A percentile compares a stretch with the other conserved stretches of the same genome.
Conservation (phyloP, 2,797 vertebrate genomes). For the Fundulus diaphanus region DNA sequence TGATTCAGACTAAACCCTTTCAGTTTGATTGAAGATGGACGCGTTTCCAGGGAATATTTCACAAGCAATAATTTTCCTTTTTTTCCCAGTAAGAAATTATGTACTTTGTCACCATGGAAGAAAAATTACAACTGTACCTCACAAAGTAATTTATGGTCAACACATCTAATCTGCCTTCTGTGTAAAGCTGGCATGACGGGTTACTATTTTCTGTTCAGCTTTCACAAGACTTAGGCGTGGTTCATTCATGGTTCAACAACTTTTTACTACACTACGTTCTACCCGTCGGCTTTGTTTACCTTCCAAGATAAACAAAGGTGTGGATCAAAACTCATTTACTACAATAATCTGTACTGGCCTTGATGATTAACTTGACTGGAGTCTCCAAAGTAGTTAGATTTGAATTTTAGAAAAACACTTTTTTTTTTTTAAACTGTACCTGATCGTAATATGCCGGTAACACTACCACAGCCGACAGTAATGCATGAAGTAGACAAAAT, state of each 20-base stretch:
- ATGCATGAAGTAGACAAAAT: no score
- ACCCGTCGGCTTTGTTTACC: conserved; percentile 50
- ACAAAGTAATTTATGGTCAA: conserved; percentile 32
- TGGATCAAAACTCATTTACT: conserved; percentile 29
- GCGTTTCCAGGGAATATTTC: conserved; percentile 14
- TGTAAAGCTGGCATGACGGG: conserved; percentile 15
- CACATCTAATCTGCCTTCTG: conserved; percentile 33
- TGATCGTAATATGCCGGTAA: no score
- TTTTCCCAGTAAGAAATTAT: conserved; percentile 26
- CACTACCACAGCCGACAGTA: no score
- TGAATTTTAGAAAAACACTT: no score
- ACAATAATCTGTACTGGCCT: conserved; percentile 1
- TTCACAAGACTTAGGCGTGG: conserved; percentile 51
- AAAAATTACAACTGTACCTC: conserved; percentile 1
- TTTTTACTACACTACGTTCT: conserved; percentile 32
- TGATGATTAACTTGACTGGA: conserved; percentile 19
- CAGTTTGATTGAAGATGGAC: conserved; percentile 21
- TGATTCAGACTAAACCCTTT: conserved; percentile 19
- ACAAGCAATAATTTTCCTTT: not conserved
- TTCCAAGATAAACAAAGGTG: conserved; percentile 51
- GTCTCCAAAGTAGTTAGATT: not conserved
- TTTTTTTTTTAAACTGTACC: no score
- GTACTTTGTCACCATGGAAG: conserved; percentile 27
- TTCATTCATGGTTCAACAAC: conserved; percentile 51
- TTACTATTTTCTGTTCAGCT: conserved; percentile 36